These are phyloP conservation scores for Stichodactyla helianthus DNA, from an alignment of 64 coral and sea anemone species.

Conservation along the genomic window DNA sequence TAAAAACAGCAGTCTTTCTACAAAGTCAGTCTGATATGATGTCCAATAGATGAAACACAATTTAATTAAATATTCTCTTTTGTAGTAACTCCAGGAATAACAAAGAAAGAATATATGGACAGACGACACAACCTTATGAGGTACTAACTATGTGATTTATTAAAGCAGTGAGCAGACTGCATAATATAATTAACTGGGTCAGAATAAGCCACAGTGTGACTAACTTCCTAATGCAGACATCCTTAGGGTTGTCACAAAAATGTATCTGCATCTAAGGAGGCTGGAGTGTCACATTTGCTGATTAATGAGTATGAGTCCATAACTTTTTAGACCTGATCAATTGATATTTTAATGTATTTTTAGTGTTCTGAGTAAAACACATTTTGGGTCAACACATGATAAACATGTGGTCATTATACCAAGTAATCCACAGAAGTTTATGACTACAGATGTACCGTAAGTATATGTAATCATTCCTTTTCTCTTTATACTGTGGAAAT, in stretches of 20 bases:
- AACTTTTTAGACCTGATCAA: no score
- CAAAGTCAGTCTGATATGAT: no score
- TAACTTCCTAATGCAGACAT: no score
- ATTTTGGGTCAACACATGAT: conserved; percentile 85
- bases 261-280: no score
- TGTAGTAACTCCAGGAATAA: conserved; percentile 92
- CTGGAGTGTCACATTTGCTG: no score
- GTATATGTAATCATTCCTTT: conserved; percentile 1
- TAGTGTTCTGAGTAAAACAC: conserved; percentile 81
- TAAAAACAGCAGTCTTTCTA: no score
- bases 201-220: no score
- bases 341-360: background rate
- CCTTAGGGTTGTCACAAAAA: no score
- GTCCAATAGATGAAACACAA: background rate
- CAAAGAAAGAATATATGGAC: conserved; percentile 88
- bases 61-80: conserved; percentile 4
- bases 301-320: no score
- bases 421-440: conserved; percentile 70
- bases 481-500: no score
- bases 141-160: background rate
- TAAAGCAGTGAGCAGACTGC: no score
- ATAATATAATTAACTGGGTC: no score
- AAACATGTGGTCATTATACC: conserved; percentile 86
- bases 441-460: conserved; percentile 95
- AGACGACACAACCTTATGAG: conserved; percentile 84